Evolutionary conservation across 2,113 vertebrate genomes (phyloP), one percentile per base, ranked within the genome.

Genomic region (Lepisosteus oculatus): DNA sequence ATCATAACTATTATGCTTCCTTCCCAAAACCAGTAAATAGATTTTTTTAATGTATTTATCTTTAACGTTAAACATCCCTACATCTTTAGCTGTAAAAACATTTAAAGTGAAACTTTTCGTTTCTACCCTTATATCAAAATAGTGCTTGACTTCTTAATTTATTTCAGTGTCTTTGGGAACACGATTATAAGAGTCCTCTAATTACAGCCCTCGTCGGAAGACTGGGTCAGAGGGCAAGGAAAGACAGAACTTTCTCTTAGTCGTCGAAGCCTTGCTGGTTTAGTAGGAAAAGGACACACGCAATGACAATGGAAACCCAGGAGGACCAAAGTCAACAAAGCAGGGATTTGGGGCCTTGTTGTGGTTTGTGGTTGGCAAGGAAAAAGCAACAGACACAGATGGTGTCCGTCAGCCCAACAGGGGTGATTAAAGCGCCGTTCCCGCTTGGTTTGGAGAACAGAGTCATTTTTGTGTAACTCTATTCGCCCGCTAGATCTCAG

Each of bases 381-480:
- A 87, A 88, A 84, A 80, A 87, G 77, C 82, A 82, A 80, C 84
- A 88, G 84, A 85, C 84, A 84, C 89, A 90, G 89, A 88, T 90
- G 89, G 85, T 84, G 83, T 85, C 78, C 87, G 88, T 90, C 87
- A 88, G 41, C 44, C 59, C 73, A 76, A 79, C 74, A 77, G 78
- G 80, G 79, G 85, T 77, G 84, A 90, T 90, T 89, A 9, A 51
- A 90, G 74, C 74, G 80, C 77, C 79, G 80, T 66, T n/a, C 77
- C 80, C 84, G 81, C 85, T 77, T 51, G 47, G 47, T 9, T 82
- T 75, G 75, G 80, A 84, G 82, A 82, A 77, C 62, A 17, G 62
- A 51, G 2, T 79, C 68, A 80, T 81, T 82, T 81, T 81, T 85
- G 8, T 67, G 89, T 87, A 89, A 90, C 85, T 78, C 80, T 85